Percentiles rank a stretch among this genome's conserved stretches.
Conservation (phyloP, 2,888 invertebrate genomes). For the Stenodema calcarata region DNA sequence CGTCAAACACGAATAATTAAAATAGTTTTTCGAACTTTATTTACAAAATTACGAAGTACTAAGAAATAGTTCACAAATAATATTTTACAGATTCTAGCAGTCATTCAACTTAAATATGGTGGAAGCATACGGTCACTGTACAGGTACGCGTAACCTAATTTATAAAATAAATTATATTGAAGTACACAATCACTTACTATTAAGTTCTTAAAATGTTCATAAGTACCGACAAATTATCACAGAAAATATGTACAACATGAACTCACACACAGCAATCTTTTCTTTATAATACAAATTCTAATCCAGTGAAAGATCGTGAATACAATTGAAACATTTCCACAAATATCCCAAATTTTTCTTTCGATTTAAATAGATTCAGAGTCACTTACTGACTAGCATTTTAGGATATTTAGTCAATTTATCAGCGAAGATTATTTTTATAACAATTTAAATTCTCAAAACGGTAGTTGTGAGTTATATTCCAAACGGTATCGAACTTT, state of each 20-base stretch:
- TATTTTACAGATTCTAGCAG: background rate
- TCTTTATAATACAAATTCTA: background rate
- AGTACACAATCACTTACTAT: too few species aligned
- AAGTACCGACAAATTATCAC: background rate
- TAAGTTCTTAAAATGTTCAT: background rate
- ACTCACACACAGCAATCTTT: background rate
- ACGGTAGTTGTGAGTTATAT: background rate
- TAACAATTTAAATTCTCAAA: background rate
- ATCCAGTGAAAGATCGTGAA: background rate
- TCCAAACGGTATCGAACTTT: background rate
- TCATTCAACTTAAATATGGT: background rate
- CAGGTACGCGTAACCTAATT: background rate
- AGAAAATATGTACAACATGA: background rate
- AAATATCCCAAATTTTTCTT: background rate
- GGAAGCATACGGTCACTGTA: background rate
- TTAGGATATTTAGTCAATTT: background rate
- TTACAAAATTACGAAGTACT: background rate
- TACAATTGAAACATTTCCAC: background rate
- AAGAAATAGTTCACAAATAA: background rate
- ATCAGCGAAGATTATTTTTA: background rate
- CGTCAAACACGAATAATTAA: too few species aligned
- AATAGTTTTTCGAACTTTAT: background rate
- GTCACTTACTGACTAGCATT: background rate
- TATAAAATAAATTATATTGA: background rate
- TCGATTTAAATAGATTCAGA: background rate